Conservation (phyloP, 1,140 invertebrate genomes). For the Drosophila elegans region DNA sequence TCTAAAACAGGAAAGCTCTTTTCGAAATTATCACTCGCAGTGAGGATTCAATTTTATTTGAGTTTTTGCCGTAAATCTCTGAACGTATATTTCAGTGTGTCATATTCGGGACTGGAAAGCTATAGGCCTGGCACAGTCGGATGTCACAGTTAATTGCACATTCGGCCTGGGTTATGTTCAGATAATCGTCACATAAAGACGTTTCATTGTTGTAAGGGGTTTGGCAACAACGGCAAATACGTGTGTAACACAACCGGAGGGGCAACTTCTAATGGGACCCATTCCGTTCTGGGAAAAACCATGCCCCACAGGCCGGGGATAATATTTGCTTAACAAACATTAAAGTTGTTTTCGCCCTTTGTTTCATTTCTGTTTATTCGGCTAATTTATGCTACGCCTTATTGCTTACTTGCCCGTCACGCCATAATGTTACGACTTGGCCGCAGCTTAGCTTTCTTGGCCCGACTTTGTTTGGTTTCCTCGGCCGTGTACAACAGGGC, state of each 20-base stretch:
- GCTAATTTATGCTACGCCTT: slow-evolving; percentile 80
- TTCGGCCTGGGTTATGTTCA: slow-evolving; percentile 63
- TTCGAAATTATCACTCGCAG: background rate
- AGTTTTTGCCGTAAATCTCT: slow-evolving; percentile 26
- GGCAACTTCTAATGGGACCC: slow-evolving; percentile 21
- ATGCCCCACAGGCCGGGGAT: slow-evolving; percentile 3
- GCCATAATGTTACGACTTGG: slow-evolving; percentile 71
- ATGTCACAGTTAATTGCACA: slow-evolving; percentile 72
- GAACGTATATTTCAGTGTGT: slow-evolving; percentile 34
- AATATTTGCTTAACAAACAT: slow-evolving; percentile 79
- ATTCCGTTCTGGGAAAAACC: background rate
- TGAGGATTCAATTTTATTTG: background rate
- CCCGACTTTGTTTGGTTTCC: slow-evolving; percentile 14
- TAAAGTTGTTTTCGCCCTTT: slow-evolving; percentile 70
- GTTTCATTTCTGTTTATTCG: slow-evolving; percentile 66
- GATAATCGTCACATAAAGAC: slow-evolving; percentile 81
- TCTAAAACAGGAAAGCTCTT: slow-evolving; percentile 3
- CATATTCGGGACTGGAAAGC: slow-evolving; percentile 33
- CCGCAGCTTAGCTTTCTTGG: slow-evolving; percentile 44
- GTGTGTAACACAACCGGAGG: slow-evolving; percentile 35
- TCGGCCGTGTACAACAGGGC: slow-evolving; percentile 30
- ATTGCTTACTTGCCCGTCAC: slow-evolving; percentile 75
- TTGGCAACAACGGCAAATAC: slow-evolving; percentile 22
- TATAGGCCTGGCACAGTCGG: slow-evolving; percentile 16
- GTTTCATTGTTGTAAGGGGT: slow-evolving; percentile 62